Evolutionary conservation across 2,888 invertebrate genomes (phyloP).

Genomic region (Synergus laeviventris): DNA sequence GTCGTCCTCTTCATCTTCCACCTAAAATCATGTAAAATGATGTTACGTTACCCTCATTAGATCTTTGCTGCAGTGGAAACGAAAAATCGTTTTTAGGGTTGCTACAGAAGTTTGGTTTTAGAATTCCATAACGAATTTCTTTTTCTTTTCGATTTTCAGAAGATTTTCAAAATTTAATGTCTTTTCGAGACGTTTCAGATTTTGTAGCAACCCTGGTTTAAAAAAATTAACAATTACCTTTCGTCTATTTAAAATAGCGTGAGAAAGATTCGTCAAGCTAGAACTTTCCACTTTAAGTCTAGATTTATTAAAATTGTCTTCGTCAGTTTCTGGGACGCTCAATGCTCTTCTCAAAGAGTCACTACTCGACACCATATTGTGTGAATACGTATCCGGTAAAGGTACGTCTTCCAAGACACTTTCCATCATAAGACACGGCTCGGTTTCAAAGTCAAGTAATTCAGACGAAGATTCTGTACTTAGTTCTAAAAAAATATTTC

Average conservation of each 20-base stretch:
- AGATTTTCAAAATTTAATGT: no score
- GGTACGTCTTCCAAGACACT: slow-evolving; percentile 84
- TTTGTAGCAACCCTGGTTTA: no score
- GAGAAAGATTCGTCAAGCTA: slow-evolving; percentile 84
- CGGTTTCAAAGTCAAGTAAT: slow-evolving; percentile 88
- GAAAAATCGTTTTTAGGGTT: no score
- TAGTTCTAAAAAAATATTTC: slow-evolving; percentile 75
- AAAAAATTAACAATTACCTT: slow-evolving; percentile 69
- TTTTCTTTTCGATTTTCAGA: no score
- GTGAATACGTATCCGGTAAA: slow-evolving; percentile 82
- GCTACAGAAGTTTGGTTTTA: no score
- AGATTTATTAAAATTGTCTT: slow-evolving; percentile 60
- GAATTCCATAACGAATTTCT: no score
- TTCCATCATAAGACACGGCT: slow-evolving; percentile 89
- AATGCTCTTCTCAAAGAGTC: slow-evolving; percentile 75
- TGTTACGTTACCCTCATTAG: no score
- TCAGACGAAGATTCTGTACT: slow-evolving; percentile 82
- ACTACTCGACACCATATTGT: slow-evolving; percentile 82
- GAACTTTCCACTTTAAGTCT: slow-evolving; percentile 79
- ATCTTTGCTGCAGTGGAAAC: no score
- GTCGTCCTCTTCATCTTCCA: slow-evolving; percentile 73
- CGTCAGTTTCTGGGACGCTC: slow-evolving; percentile 71
- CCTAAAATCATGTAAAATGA: slow-evolving; percentile 55
- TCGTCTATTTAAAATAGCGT: slow-evolving; percentile 86
- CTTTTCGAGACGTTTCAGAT: background rate